A percentile compares a stretch with the other conserved stretches of the same genome.
phyloP scores from a whole-genome alignment of 2,888 invertebrate genomes.

The Tineola bisselliella region DNA sequence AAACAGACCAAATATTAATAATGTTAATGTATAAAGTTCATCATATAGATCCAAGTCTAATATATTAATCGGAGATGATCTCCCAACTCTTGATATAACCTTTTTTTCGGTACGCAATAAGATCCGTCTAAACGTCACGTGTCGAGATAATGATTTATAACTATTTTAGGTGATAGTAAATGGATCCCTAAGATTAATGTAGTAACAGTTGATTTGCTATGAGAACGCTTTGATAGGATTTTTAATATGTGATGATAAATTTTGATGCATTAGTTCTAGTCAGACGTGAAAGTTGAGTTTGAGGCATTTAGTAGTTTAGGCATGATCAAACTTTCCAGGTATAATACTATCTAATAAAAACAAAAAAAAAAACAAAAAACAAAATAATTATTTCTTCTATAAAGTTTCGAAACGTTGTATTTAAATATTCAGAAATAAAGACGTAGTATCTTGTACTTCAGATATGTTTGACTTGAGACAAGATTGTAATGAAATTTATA shows the following conservation, averaged over 20 bases:
- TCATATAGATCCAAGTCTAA: background rate
- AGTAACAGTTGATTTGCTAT: background rate
- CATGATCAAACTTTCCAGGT: background rate
- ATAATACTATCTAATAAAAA: too few species aligned
- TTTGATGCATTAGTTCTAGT: conserved; percentile 2
- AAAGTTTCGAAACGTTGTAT: too few species aligned
- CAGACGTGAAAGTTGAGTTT: background rate
- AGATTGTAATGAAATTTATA: too few species aligned
- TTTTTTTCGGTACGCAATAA: conserved; percentile 30
- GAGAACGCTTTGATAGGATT: background rate
- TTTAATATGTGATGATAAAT: conserved; percentile 5
- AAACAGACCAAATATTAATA: too few species aligned
- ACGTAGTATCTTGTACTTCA: too few species aligned
- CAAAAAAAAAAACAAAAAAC: too few species aligned
- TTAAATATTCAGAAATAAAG: too few species aligned
- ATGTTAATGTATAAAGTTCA: background rate
- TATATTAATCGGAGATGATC: conserved; percentile 37
- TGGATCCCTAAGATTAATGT: background rate
- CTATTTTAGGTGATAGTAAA: background rate
- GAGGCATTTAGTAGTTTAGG: background rate
- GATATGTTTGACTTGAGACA: too few species aligned
- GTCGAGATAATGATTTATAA: conserved; percentile 24
- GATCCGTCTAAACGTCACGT: conserved; percentile 45
- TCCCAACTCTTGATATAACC: conserved; percentile 31
- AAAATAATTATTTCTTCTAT: too few species aligned